Conservation (phyloP, 2,888 invertebrate species). For the Ceriagrion tenellum region DNA sequence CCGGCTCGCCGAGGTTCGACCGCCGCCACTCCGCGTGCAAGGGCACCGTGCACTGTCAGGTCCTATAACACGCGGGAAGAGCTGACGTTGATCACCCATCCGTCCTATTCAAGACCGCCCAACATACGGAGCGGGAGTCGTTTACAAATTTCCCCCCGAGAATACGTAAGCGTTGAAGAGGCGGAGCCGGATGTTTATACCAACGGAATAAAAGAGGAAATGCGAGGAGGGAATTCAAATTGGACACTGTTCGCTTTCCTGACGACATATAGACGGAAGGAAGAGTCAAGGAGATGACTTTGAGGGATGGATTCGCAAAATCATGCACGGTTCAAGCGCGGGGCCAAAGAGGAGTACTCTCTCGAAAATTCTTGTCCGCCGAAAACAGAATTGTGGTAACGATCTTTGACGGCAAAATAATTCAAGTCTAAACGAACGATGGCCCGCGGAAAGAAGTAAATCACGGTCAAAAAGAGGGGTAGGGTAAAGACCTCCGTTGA, state of each 20-base stretch:
- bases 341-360: neutral
- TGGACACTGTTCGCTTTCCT: neutral
- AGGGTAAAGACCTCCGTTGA: neutral
- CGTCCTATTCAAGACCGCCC: neutral
- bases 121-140: neutral
- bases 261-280: neutral
- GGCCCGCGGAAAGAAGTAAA: neutral
- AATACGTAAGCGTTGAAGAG: neutral
- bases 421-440: neutral
- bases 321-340: neutral
- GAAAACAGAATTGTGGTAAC: neutral
- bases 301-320: neutral
- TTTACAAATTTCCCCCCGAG: neutral
- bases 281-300: neutral
- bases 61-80: neutral
- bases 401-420: neutral
- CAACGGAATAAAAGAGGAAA: neutral
- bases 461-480: neutral
- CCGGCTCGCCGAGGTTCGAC: conserved; percentile 43
- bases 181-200: neutral
- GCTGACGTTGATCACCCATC: too few species aligned
- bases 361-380: neutral
- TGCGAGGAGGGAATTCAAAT: neutral
- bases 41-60: neutral
- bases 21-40: neutral